Percentiles rank a stretch among this genome's conserved stretches.
These are phyloP conservation scores for Pentalonia nigronervosa DNA, from an alignment of 1,140 invertebrate genomes.

Conservation along the genomic window DNA sequence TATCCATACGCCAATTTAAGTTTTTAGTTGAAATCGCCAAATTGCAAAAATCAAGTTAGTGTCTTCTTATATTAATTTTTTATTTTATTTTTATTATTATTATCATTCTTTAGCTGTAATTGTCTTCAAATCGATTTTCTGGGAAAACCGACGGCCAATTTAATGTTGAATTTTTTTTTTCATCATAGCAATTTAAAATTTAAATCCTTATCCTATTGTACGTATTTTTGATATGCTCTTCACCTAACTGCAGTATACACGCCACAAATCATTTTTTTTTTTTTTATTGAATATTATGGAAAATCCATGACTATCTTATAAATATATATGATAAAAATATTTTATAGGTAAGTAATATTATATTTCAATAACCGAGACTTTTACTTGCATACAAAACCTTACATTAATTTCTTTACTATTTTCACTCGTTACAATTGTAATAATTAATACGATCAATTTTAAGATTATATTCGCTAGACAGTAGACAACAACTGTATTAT, in stretches of 20 bases:
- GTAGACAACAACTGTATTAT: background rate
- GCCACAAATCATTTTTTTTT: background rate
- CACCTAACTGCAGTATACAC: background rate
- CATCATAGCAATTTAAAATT: background rate
- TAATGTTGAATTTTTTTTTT: background rate
- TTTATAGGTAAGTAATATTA: background rate
- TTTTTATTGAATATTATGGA: background rate
- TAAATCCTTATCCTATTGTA: background rate
- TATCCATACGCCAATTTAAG: too few relatives aligned
- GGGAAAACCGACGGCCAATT: background rate
- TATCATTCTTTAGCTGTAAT: background rate
- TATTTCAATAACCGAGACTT: background rate
- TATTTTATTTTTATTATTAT: too few relatives aligned
- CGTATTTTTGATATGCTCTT: background rate
- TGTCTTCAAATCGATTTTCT: background rate
- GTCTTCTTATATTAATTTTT: too few relatives aligned
- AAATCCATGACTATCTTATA: background rate
- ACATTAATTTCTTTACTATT: background rate
- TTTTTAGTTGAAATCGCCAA: too few relatives aligned
- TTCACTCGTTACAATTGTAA: background rate
- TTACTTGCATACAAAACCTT: background rate
- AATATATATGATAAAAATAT: constrained; percentile 4
- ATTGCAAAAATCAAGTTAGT: too few relatives aligned
- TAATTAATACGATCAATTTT: background rate
- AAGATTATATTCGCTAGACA: background rate